Percentiles rank a stretch among this genome's conserved stretches.
phyloP scores from a whole-genome alignment of 2,888 invertebrate species.

The Lapara coniferarum region DNA sequence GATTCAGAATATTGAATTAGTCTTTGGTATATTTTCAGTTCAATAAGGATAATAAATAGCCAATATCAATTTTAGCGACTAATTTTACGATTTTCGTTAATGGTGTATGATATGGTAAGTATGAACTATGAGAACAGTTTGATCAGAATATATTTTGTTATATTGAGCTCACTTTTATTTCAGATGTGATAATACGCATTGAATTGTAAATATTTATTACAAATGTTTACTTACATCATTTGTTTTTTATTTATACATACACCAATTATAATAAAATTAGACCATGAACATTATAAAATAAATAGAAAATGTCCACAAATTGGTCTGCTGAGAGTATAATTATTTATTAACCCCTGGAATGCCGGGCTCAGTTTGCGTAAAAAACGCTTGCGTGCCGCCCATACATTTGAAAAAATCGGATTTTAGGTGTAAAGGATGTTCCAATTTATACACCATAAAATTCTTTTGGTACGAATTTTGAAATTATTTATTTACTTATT shows the following conservation, averaged over 20 bases:
- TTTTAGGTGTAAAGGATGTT: no score
- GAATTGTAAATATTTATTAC: constrained; percentile 80
- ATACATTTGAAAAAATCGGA: no score
- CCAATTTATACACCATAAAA: no score
- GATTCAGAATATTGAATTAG: not conserved
- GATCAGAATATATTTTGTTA: constrained; percentile 72
- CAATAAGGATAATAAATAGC: not conserved
- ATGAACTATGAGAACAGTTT: constrained; percentile 60
- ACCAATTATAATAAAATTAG: not conserved
- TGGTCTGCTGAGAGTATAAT: no score
- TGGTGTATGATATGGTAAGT: constrained; percentile 46
- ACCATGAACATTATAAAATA: not conserved
- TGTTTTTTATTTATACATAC: constrained; percentile 43
- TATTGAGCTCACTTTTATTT: constrained; percentile 70
- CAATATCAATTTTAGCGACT: not conserved
- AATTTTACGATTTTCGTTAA: not conserved
- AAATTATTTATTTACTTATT: no score
- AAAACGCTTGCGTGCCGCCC: no score
- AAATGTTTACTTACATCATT: constrained; percentile 70
- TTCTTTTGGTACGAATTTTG: no score
- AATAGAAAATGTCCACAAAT: not conserved
- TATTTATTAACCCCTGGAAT: no score
- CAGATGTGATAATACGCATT: constrained; percentile 73
- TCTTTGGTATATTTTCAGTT: constrained; percentile 6
- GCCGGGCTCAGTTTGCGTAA: no score